A percentile compares a stretch with the other conserved stretches of the same genome.
Conservation (phyloP, 2,888 invertebrate genomes). For the Ectemnius cavifrons region DNA sequence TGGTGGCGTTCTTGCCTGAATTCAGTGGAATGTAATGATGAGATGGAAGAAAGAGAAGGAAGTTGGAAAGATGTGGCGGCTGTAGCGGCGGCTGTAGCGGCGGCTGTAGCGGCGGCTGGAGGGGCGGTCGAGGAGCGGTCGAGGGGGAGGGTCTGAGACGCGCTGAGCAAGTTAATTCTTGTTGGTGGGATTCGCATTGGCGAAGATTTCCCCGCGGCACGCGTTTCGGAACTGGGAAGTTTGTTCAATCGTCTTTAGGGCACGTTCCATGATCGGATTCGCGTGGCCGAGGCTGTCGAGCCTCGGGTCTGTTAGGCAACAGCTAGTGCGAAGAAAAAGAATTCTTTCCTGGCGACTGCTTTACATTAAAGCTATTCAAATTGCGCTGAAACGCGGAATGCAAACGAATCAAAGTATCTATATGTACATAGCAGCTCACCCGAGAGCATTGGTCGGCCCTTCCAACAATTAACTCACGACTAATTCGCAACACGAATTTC, state of each 20-base stretch:
- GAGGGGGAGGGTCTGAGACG: conserved; percentile 1
- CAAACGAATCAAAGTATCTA: no score
- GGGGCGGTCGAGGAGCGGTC: conserved; percentile 6
- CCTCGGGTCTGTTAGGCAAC: not conserved
- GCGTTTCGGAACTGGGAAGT: conserved; percentile 44
- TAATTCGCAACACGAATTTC: conserved; percentile 23
- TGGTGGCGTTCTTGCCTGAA: no score
- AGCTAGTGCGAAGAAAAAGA: conserved; percentile 15
- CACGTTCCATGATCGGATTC: conserved; percentile 27
- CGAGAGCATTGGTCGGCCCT: conserved; percentile 8
- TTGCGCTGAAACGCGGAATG: no score
- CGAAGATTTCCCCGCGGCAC: conserved; percentile 51
- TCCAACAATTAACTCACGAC: conserved; percentile 43
- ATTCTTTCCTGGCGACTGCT: conserved; percentile 18
- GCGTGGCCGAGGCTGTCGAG: no score
- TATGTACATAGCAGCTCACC: no score
- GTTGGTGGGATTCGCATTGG: conserved; percentile 22
- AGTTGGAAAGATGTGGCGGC: no score
- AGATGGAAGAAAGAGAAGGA: not conserved
- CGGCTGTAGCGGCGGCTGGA: not conserved
- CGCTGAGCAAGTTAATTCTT: conserved; percentile 31
- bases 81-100: not conserved
- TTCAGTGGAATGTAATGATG: not conserved
- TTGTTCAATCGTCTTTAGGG: conserved; percentile 44
- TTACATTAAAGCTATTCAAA: no score